Base-by-base conservation (phyloP, 2,888 invertebrate species). In the Podabrus alpinus region DNA sequence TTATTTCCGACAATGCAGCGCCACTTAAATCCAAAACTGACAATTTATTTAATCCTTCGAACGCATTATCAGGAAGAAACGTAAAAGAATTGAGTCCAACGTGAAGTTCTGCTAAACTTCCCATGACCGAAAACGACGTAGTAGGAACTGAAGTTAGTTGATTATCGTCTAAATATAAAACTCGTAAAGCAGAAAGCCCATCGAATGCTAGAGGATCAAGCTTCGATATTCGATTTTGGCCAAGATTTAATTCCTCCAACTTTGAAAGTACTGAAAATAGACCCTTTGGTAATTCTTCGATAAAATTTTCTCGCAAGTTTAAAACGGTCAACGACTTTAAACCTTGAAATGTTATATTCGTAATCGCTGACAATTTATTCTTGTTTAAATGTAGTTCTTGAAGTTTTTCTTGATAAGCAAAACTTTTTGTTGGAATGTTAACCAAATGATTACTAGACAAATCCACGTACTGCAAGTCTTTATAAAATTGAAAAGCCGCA, bases 401-500 rank as follows among this genome's bases (percentile, higher is more conserved):
- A 70, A 96, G 89, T 86, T 94, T 94, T 79, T 92, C 92, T 87
- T 96, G 96, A 78, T 92, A 93, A 74, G 91, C 89, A 85, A 96
- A 96, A 82, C 95, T 95, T 77, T 91, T 92, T 64, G 91, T 90
- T 2, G 95, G 95, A 83, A 96, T 94, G 83, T 92, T 95, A 75
- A 95, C 92, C 82, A 96, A 90, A 82, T 95, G 94, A 85, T 96
- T 96, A 85, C 92, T 93, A 61, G 95, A 95, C 62, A 96, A 89
- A 87, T 96, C 96, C 62, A 96, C 91, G 86, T 94, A 95, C 80
- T 93, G 93, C n/a, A 96, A 89, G 81, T 95, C 95, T 0, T 93
- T 92, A 87, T 96, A 96, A 88, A 96, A 96, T 85, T 95, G 94
- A 88, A 96, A 94, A 19, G 95, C 95, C 68, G 95, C 95, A 87